These are phyloP conservation scores for Pelodytes ibericus DNA, from an alignment of 2,797 vertebrate genomes.

Conservation along the genomic window DNA sequence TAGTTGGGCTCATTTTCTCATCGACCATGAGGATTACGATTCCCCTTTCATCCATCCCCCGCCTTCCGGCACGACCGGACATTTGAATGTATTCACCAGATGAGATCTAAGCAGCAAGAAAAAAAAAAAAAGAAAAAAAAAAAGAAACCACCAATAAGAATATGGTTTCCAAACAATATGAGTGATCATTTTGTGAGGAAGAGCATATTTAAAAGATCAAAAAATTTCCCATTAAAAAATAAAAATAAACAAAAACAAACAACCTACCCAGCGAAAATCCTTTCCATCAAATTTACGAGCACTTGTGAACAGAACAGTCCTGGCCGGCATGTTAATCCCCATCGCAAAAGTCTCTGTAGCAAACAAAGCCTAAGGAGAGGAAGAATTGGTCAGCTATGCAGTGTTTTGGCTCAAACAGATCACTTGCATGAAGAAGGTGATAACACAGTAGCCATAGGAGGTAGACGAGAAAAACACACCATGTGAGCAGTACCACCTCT, in stretches of 20 bases:
- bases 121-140: background rate
- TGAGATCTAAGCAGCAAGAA: constrained; percentile 79
- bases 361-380: constrained; percentile 86
- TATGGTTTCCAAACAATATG: too few relatives aligned
- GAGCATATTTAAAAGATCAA: background rate
- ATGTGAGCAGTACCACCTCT: too few relatives aligned
- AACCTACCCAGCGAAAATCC: constrained; percentile 94
- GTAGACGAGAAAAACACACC: too few relatives aligned
- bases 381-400: constrained; percentile 2
- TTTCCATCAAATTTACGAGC: constrained; percentile 97
- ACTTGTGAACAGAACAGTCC: constrained; percentile 95
- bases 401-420: too few relatives aligned
- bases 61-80: constrained; percentile 95
- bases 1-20: constrained; percentile 95
- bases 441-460: too few relatives aligned
- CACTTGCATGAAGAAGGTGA: too few relatives aligned
- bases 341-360: constrained; percentile 97
- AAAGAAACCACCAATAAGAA: too few relatives aligned
- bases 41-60: constrained; percentile 97
- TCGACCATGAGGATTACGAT: constrained; percentile 99
- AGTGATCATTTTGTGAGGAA: too few relatives aligned
- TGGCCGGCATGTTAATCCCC: constrained; percentile 99
- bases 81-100: constrained; percentile 99
- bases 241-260: background rate
- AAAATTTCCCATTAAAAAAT: too few relatives aligned